These are phyloP conservation scores for Philopotamus ludificatus DNA, from an alignment of 1,140 invertebrate species.

Conservation along the genomic window DNA sequence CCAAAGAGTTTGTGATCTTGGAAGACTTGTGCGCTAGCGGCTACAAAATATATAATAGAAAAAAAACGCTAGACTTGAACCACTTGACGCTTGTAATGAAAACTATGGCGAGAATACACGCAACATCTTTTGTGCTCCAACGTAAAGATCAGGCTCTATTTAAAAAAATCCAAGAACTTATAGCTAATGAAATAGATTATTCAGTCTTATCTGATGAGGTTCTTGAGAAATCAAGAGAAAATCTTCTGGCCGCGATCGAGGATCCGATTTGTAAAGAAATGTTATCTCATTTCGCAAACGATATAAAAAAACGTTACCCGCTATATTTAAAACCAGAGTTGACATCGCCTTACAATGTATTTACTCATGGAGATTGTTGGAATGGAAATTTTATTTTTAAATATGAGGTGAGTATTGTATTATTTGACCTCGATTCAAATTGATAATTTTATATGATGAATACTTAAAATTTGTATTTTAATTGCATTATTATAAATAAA, in stretches of 20 bases:
- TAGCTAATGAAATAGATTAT: not conserved
- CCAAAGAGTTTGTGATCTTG: constrained; percentile 45
- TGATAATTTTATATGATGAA: too few species aligned
- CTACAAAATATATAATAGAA: constrained; percentile 45
- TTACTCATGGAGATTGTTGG: constrained; percentile 51
- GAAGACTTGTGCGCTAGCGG: constrained; percentile 47
- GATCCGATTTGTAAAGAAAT: not conserved
- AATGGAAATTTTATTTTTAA: constrained; percentile 51
- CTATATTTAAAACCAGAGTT: too few species aligned
- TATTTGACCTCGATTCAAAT: too few species aligned
- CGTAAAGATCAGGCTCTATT: constrained; percentile 40
- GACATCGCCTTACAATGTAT: constrained; percentile 19
- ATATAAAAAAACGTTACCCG: too few species aligned
- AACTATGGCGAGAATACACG: constrained; percentile 48
- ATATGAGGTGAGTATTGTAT: constrained; percentile 43
- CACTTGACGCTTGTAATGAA: constrained; percentile 45
- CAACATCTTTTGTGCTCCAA: constrained; percentile 46
- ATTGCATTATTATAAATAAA: too few species aligned
- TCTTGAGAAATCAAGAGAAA: not conserved
- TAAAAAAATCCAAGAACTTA: not conserved
- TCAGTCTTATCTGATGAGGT: not conserved
- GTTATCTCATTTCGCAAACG: too few species aligned
- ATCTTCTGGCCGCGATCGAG: not conserved
- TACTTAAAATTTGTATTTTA: too few species aligned
- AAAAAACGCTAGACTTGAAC: constrained; percentile 44